Base-by-base conservation (phyloP, 2,113 vertebrate genomes). In the Misgurnus mizolepis region DNA sequence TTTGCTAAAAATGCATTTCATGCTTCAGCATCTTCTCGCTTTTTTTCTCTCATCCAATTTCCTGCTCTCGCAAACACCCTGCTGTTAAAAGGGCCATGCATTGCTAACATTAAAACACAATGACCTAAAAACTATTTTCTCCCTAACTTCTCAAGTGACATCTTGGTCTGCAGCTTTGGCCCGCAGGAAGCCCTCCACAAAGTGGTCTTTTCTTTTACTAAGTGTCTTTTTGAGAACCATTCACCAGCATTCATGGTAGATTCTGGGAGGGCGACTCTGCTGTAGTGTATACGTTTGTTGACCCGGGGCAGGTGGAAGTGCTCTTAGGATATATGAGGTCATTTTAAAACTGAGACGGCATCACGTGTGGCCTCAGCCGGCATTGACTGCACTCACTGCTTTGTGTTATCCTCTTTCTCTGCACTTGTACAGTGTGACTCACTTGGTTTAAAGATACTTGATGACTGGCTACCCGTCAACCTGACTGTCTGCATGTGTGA, bases 381-480 rank as follows among this genome's bases (percentile, higher is more conserved):
- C 70, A n/a, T 34, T 34, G 40, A 72, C 56, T 72, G 56, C 5
- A 6, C 49, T 34, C 27, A 47, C 45, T 64, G 58, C 79, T 84
- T 56, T 64, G 79, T 83, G 74, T 66, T 83, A 34, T 84, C 49
- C 49, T 12, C 15, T 56, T 56, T 83, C 55, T 79, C 15, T 17
- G 49, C 74, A 50, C 34, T 1, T 50, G 12, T 45, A 58, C 4
- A 11, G 27, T 47, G 69, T 89, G 87, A 91, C 58, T 90, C 88
- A 90, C 79, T 56, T 39, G 27, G 80, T 88, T 84, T 85, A 81
- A 83, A 76, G 81, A 83, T 79, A 85, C 61, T 85, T 74, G 76
- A 82, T 50, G 78, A 87, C 34, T 76, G 68, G 77, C 64, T 70
- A 82, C 73, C 80, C 83, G 76, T 88, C 79, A 80, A 83, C 78